phyloP scores from a whole-genome alignment of 2,113 vertebrate genomes.

The Notiomystis cincta region DNA sequence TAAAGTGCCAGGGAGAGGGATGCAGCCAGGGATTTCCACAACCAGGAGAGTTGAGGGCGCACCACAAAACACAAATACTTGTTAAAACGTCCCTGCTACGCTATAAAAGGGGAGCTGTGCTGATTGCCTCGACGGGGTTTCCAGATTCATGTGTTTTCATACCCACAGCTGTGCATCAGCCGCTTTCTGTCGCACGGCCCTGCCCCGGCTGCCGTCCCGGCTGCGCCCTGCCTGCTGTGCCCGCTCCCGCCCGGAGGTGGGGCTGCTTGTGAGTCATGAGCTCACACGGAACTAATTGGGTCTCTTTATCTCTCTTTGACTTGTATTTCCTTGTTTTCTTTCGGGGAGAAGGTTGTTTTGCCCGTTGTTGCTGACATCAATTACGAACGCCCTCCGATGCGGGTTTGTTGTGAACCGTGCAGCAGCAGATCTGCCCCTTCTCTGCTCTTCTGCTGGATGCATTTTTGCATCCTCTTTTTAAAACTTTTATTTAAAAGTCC shows the following conservation, averaged over 20 bases:
- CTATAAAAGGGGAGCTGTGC: not conserved
- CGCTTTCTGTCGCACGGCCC: fast-evolving
- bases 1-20: fast-evolving
- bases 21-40: not conserved
- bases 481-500: not conserved
- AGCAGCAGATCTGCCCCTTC: not conserved
- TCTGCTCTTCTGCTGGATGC: not conserved
- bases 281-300: not conserved
- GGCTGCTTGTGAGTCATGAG: not conserved
- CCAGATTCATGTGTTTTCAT: fast-evolving
- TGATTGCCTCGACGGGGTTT: fast-evolving
- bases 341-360: not conserved
- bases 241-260: fast-evolving
- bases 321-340: not conserved
- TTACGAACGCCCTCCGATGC: not conserved
- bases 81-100: not conserved
- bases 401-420: not conserved
- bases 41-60: not conserved
- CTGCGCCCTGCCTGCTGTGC: not conserved
- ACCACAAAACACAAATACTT: not conserved
- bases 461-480: not conserved
- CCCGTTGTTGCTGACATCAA: not conserved
- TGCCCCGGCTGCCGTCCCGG: fast-evolving
- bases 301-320: not conserved
- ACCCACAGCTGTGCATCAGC: fast-evolving